Base-by-base conservation (phyloP, 1,140 invertebrate species). In the Aleiodes sp. region DNA sequence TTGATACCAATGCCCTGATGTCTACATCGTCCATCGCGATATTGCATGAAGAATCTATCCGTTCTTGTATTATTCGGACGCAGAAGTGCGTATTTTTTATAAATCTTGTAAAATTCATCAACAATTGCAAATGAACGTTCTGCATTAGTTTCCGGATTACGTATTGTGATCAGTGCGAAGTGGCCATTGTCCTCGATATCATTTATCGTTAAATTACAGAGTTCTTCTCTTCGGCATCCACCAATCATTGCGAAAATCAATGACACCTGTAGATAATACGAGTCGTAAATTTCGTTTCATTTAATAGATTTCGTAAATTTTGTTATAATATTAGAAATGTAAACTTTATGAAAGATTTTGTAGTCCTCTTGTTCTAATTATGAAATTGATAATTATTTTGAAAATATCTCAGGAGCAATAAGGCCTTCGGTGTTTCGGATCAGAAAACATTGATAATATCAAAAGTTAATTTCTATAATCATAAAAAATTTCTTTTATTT, bases 1-100 rank as follows among this genome's bases (percentile, higher is more conserved):
- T 74, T 70, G 9, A 62, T 64, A 10, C 72, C 72, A 57, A 76
- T 74, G 9, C 65, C 64, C 63, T 76, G 75, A 8, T 43, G 39
- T 10, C 39, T 67, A 60, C 75, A 76, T 39, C 68, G 70, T 39
- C 63, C 70, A 14, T 66, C 46, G 19, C 61, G 63, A 56, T 68
- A 70, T 24, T 72, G 68, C 16, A 73, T 19, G 31, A 76, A 76
- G 35, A 76, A 72, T 37, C 64, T n/a, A n/a, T n/a, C n/a, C n/a
- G 19, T 59, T 39, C 14, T 41, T 19, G 65, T 24, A 56, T 73
- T 52, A 9, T 29, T 33, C 0, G 75, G 73, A 19, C 73, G 61
- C 6, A 73, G 59, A 33, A 19, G 10, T 10, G 64, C 14, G 31
- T 76, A 75, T 60, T 73, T 74, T 57, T 69, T 71, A 28, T 67